phyloP scores from a whole-genome alignment of 1,140 invertebrate genomes.

The Drosophila carrolli region DNA sequence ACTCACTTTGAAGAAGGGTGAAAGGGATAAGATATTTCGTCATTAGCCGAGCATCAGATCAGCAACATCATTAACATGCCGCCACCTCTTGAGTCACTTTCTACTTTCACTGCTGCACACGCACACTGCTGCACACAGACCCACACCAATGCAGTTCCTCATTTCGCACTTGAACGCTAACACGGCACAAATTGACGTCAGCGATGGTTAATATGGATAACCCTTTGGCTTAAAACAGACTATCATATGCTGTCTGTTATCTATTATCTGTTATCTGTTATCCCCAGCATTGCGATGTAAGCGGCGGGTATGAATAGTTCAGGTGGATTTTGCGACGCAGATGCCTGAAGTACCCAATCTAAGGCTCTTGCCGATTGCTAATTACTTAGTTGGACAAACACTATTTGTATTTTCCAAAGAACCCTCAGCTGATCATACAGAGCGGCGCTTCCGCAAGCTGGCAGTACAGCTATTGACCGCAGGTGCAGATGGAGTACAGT shows the following conservation, averaged over 20 bases:
- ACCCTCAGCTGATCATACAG: constrained; percentile 63
- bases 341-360: constrained; percentile 15
- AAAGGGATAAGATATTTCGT: constrained; percentile 28
- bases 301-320: not conserved
- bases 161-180: constrained; percentile 30
- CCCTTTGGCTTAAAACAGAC: constrained; percentile 10
- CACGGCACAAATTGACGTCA: constrained; percentile 37
- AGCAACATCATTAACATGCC: constrained; percentile 38
- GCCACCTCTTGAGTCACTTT: constrained; percentile 59
- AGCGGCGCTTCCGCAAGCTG: constrained; percentile 41
- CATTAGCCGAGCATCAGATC: constrained; percentile 27
- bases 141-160: constrained; percentile 4
- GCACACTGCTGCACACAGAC: not conserved
- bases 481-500: constrained; percentile 16
- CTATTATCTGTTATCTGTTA: not conserved
- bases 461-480: constrained; percentile 28
- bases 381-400: constrained; percentile 65
- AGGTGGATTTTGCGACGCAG: constrained; percentile 23
- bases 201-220: constrained; percentile 17
- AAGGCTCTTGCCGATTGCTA: constrained; percentile 34
- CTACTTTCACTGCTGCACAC: constrained; percentile 68
- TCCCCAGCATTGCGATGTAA: not conserved
- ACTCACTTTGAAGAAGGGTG: no score
- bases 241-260: constrained; percentile 3
- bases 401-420: constrained; percentile 10